Conservation (phyloP, 2,113 vertebrate genomes). For the Pholis gunnellus region DNA sequence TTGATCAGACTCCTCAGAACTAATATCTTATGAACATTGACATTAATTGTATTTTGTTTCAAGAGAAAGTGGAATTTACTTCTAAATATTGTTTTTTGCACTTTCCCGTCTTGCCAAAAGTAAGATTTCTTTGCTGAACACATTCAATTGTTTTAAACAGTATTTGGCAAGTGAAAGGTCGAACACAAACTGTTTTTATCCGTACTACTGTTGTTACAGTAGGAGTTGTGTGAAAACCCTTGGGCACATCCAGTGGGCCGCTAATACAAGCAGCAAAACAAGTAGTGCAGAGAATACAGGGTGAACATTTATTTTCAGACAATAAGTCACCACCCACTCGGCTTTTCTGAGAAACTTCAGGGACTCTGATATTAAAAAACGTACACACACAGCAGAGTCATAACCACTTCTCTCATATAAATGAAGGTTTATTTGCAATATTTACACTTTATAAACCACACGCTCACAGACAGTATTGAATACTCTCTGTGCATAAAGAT, state of each 20-base stretch:
- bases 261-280: constrained; percentile 57
- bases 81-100: constrained; percentile 5
- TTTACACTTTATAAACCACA: not conserved
- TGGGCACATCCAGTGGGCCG: constrained; percentile 61
- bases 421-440: not conserved
- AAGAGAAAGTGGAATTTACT: not conserved
- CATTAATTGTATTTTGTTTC: not conserved
- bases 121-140: not conserved
- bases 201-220: constrained; percentile 49
- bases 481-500: not conserved
- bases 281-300: constrained; percentile 39
- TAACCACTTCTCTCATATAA: constrained; percentile 33
- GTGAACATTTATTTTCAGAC: constrained; percentile 60
- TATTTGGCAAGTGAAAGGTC: constrained; percentile 58
- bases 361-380: constrained; percentile 55
- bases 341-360: constrained; percentile 47
- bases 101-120: constrained; percentile 2
- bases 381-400: constrained; percentile 4
- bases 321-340: constrained; percentile 59
- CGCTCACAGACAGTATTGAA: not conserved
- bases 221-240: constrained; percentile 57
- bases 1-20: not conserved
- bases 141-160: constrained; percentile 16
- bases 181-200: constrained; percentile 48
- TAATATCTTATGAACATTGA: not conserved